Percentiles rank a stretch among this genome's conserved stretches.
Conservation (phyloP, 2,888 invertebrate species). For the Cantharis nigra region DNA sequence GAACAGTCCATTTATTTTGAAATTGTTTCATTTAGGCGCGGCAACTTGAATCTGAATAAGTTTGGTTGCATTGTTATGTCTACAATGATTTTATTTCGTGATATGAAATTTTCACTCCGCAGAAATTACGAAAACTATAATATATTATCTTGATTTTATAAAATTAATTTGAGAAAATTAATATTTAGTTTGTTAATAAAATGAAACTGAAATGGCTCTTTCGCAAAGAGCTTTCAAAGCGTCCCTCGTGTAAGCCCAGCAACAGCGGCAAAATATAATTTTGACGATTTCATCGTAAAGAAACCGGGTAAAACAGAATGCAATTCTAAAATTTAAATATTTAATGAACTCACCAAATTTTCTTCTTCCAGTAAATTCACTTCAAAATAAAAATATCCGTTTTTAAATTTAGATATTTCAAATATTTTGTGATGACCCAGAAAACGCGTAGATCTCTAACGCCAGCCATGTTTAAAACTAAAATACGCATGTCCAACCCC, state of each 20-base stretch:
- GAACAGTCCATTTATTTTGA: neutral
- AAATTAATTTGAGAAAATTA: no score
- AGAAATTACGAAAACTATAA: neutral
- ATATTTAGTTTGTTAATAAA: neutral
- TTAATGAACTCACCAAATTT: neutral
- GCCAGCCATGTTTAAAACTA: constrained; percentile 24
- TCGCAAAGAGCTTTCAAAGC: neutral
- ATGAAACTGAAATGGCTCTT: neutral
- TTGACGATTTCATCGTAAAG: neutral
- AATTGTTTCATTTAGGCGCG: neutral
- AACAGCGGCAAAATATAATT: neutral
- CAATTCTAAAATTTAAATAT: neutral
- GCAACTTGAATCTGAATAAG: neutral
- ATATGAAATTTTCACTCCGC: neutral
- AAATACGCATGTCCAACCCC: constrained; percentile 29
- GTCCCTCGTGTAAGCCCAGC: neutral
- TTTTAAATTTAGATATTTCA: neutral
- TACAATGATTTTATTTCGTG: neutral
- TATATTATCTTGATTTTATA: neutral
- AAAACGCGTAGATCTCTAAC: constrained; percentile 12
- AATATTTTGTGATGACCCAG: constrained; percentile 7
- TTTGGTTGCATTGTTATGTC: neutral
- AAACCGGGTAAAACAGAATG: neutral
- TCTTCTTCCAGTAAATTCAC: neutral
- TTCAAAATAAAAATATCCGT: neutral